Evolutionary conservation across 2,888 invertebrate species (phyloP), one percentile per base, ranked within the genome.

Genomic region (Scrobipalpa costella): DNA sequence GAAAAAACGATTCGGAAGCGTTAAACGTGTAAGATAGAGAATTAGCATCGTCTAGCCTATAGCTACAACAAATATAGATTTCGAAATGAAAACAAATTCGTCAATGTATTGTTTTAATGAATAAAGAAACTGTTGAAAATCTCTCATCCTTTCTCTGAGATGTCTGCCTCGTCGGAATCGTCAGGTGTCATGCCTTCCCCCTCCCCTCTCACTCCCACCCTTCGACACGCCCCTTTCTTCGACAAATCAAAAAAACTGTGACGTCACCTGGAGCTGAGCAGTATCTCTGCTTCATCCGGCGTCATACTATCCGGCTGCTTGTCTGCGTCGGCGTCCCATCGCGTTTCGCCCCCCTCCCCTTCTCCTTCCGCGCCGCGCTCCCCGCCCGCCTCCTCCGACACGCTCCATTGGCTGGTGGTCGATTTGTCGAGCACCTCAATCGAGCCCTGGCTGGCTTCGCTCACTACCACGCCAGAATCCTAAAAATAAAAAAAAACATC

Each of bases 201-300:
- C 27, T 5, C 27, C 27, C 5, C 27, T 27, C 27, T n/a, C 27
- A 27, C 27, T 5, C 27, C 5, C 27, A 3, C 5, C 27, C 27
- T 27, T 27, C 27, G 5, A 27, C 27, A 27, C 27, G 27, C 27
- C 27, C 27, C 27, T 3, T 27, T 27, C 2, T 27, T 27, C 27
- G 27, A 27, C 27, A 5, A 3, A 27, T 27, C 27, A 3, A n/a
- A n/a, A n/a, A n/a, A 27, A 27, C 27, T 19, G 50, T 21, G 21
- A 55, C 55, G 55, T 55, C 34, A 96, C 97, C 96, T 96, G 76
- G 95, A 94, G 86, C 97, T 97, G 76, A 97, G 93, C 79, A 97
- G 92, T 88, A 95, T 95, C 84, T 97, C 96, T 13, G 97, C 97
- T 86, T 97, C 97, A 78, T 96, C 70, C 75, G 67, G 81, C 82